A percentile compares a stretch with the other conserved stretches of the same genome.
Evolutionary conservation across 2,113 vertebrate species (phyloP).

Genomic region (Cyanoliseus patagonus): DNA sequence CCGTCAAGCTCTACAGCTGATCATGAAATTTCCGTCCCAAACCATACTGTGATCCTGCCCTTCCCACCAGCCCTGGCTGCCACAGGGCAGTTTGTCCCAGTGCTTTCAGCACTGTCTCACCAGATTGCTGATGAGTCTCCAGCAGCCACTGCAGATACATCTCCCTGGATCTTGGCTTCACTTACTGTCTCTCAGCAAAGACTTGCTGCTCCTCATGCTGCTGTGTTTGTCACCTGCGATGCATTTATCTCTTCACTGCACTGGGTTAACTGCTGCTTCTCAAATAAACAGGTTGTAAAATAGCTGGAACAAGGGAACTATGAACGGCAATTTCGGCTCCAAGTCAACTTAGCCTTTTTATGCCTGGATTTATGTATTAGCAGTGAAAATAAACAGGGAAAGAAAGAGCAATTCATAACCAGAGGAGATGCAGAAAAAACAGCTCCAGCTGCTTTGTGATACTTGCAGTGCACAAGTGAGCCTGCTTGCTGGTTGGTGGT

Average conservation of each 20-base stretch:
- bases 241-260: background rate
- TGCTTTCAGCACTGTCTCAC: background rate
- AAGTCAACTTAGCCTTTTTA: background rate
- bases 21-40: background rate
- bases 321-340: background rate
- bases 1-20: background rate
- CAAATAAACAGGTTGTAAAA: rapidly evolving
- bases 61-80: background rate
- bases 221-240: background rate
- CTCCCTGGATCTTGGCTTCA: background rate
- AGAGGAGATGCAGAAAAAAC: background rate
- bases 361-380: background rate
- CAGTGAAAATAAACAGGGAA: background rate
- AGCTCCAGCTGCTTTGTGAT: background rate
- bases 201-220: background rate
- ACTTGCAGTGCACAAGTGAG: rapidly evolving
- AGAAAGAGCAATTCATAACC: background rate
- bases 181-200: background rate
- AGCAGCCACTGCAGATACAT: background rate
- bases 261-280: background rate
- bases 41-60: background rate
- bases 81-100: background rate
- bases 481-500: background rate
- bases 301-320: background rate
- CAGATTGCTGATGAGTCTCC: background rate